Base-by-base conservation (phyloP, 92 coral and sea anemone genomes). In the Chrysogorgia sp. region DNA sequence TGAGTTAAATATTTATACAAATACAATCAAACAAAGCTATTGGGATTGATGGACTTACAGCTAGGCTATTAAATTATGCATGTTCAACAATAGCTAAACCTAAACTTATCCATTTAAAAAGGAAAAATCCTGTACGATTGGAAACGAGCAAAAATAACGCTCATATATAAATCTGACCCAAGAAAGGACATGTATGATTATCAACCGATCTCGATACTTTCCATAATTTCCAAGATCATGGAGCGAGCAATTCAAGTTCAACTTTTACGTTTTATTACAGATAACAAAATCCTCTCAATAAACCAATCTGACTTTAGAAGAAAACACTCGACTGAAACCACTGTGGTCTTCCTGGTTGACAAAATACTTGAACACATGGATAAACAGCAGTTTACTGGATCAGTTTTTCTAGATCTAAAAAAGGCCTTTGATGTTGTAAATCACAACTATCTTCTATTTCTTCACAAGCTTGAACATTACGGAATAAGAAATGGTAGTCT, bases 261-360 rank as follows among this genome's bases (percentile, higher is more conserved):
- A 55, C 80, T 85, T 14, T 32, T 79, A 48, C 2, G 55, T 19
- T 85, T 85, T 68, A 61, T 85, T 49, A 58, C 15, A 2, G 81
- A 79, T 10, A 49, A 85, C 77, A 53, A 63, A 2, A 63, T 70
- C 22, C 76, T 84, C 3, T 84, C 84, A 0, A 62, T 40, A 13
- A 37, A 55, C 37, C 84, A 84, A 55, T 87, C 85, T 17, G 86
- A 88, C 31, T 83, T 87, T 33, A 40, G 85, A 32, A 87, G 83
- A 74, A 64, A 37, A 21, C 91, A 87, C 33, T 87, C 91, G n/a
- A 83, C 83, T 28, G 79, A 87, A 58, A 85, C 89, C 32, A 58
- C 89, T 21, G 70, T 71, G 48, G 85, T 80, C 23, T 56, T 45
- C 5, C 63, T 87, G 1, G 62, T 50, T 40, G 88, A 84, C 61